These are phyloP conservation scores for Microctenopoma steveboyesi DNA, from an alignment of 2,797 vertebrate species.

Conservation along the genomic window DNA sequence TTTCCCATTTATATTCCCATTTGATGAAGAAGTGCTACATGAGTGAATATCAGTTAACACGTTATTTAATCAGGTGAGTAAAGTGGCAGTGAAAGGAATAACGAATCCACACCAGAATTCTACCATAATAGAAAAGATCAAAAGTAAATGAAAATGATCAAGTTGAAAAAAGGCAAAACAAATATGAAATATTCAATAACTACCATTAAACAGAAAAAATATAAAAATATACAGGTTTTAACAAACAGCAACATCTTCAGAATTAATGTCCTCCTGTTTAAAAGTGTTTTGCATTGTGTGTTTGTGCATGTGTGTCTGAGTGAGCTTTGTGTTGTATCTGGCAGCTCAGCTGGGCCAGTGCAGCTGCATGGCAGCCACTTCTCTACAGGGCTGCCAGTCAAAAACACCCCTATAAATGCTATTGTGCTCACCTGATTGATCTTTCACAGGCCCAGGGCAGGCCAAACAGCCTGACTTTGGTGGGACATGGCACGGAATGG, in stretches of 20 bases:
- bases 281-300: neutral
- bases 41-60: neutral
- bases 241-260: neutral
- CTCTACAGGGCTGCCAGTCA: slow-evolving; percentile 71
- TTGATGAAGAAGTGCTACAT: neutral
- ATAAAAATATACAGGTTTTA: too few relatives aligned
- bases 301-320: slow-evolving; percentile 21
- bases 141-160: neutral
- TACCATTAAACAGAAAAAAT: too few relatives aligned
- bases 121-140: neutral
- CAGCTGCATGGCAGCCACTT: slow-evolving; percentile 81
- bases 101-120: neutral
- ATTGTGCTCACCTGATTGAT: slow-evolving; percentile 86
- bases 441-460: slow-evolving; percentile 73
- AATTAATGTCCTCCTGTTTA: neutral
- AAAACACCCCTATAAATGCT: slow-evolving; percentile 82
- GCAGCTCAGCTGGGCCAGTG: slow-evolving; percentile 78
- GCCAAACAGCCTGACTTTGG: slow-evolving; percentile 78
- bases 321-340: slow-evolving; percentile 75
- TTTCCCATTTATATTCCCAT: too few relatives aligned
- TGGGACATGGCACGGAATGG: slow-evolving; percentile 70
- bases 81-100: neutral
- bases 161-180: too few relatives aligned
- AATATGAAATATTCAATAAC: too few relatives aligned
- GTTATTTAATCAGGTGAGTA: too few relatives aligned